These are phyloP conservation scores for Trichonephila inaurata DNA, from an alignment of 1,140 invertebrate genomes.

Conservation along the genomic window DNA sequence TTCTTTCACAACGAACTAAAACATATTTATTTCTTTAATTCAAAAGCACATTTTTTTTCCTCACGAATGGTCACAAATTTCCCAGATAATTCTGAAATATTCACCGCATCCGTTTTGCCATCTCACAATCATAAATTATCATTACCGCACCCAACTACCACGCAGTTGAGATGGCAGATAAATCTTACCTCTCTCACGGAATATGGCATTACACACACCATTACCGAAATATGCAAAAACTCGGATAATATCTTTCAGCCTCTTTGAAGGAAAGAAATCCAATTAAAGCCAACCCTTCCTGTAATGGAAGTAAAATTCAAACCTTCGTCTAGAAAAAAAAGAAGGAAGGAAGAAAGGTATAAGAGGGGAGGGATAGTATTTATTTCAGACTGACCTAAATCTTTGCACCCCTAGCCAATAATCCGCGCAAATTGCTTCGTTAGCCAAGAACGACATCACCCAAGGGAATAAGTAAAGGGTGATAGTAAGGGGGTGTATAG, in stretches of 20 bases:
- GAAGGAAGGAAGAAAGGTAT: background rate
- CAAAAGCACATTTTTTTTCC: background rate
- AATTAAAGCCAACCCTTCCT: background rate
- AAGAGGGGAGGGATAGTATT: background rate
- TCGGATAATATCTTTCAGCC: background rate
- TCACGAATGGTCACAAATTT: background rate
- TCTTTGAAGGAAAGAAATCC: background rate
- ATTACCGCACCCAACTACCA: background rate
- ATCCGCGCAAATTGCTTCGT: conserved; percentile 28
- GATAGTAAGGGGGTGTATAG: background rate
- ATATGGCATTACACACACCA: background rate
- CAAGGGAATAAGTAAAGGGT: background rate
- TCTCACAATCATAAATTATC: background rate
- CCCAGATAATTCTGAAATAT: background rate
- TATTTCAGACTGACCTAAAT: conserved; percentile 22
- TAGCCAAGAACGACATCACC: background rate
- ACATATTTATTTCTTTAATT: background rate
- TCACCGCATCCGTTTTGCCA: background rate
- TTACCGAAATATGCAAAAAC: conserved; percentile 6
- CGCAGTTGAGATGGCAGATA: background rate
- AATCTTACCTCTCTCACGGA: background rate
- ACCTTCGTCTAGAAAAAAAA: background rate
- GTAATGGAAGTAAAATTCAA: conserved; percentile 1
- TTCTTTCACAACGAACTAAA: too few species aligned
- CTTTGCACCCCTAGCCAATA: conserved; percentile 13